Conservation (phyloP, 1,140 invertebrate species). For the Stegodyphus dumicola region DNA sequence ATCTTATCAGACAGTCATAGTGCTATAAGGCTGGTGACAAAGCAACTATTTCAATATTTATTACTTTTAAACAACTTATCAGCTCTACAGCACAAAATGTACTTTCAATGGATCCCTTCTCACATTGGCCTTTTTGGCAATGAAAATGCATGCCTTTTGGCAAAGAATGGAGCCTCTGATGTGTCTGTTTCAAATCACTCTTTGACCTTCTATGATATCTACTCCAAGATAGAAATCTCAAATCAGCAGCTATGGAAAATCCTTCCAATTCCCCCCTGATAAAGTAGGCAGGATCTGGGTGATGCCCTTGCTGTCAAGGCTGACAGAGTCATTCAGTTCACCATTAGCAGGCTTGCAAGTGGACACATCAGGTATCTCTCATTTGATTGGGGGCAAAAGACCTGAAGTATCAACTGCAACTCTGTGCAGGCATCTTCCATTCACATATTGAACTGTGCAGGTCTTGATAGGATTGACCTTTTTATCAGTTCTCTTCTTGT, state of each 20-base stretch:
- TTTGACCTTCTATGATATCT: neutral
- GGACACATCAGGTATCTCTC: neutral
- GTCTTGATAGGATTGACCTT: neutral
- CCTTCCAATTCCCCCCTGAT: neutral
- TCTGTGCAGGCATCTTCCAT: neutral
- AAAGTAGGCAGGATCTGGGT: neutral
- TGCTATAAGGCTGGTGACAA: neutral
- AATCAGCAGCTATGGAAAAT: neutral
- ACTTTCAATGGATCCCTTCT: conserved; percentile 4
- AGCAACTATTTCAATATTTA: neutral
- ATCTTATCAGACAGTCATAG: neutral
- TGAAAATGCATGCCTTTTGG: neutral
- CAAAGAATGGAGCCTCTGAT: neutral
- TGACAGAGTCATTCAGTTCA: neutral
- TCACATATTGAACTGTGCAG: neutral
- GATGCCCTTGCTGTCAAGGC: neutral
- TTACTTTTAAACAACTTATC: conserved; percentile 3
- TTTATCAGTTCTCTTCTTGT: neutral
- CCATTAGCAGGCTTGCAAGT: neutral
- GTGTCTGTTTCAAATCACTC: neutral
- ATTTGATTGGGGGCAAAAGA: neutral
- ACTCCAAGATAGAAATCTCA: neutral
- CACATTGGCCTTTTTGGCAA: neutral
- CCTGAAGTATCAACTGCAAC: too few species aligned
- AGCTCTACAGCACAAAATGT: neutral